Conservation (phyloP, 1,140 invertebrate genomes). For the Bombus sylvicola region DNA sequence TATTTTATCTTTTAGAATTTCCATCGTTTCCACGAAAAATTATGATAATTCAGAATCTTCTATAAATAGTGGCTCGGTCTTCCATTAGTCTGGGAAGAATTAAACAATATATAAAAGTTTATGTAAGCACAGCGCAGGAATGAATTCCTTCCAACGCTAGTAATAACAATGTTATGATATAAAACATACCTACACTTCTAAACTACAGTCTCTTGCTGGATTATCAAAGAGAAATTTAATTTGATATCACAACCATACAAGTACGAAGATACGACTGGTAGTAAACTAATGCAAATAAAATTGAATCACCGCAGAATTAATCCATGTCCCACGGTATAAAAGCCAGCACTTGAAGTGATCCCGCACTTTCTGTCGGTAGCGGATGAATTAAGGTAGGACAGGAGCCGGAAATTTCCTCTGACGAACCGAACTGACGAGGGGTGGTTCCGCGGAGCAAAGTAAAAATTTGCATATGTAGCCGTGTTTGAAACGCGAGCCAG, state of each 20-base stretch:
- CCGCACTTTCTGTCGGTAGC: neutral
- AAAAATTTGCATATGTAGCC: constrained; percentile 54
- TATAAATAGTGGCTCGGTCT: too few species aligned
- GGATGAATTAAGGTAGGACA: constrained; percentile 2
- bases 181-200: too few species aligned
- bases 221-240: neutral
- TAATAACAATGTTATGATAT: too few species aligned
- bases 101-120: too few species aligned
- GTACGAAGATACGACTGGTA: neutral
- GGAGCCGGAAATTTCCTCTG: constrained; percentile 4
- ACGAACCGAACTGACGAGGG: neutral
- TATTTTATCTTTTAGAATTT: neutral
- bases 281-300: constrained; percentile 4
- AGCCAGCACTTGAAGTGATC: neutral
- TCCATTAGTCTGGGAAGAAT: too few species aligned
- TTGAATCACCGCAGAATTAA: neutral
- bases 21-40: too few species aligned
- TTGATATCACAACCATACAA: neutral
- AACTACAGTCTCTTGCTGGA: neutral
- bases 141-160: too few species aligned
- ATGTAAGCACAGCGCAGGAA: too few species aligned
- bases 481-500: constrained; percentile 26
- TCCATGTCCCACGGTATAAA: neutral
- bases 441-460: constrained; percentile 40
- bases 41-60: too few species aligned